Percentiles rank a stretch among this genome's conserved stretches.
Conservation (phyloP, 1,140 invertebrate genomes). For the Apis laboriosa region DNA sequence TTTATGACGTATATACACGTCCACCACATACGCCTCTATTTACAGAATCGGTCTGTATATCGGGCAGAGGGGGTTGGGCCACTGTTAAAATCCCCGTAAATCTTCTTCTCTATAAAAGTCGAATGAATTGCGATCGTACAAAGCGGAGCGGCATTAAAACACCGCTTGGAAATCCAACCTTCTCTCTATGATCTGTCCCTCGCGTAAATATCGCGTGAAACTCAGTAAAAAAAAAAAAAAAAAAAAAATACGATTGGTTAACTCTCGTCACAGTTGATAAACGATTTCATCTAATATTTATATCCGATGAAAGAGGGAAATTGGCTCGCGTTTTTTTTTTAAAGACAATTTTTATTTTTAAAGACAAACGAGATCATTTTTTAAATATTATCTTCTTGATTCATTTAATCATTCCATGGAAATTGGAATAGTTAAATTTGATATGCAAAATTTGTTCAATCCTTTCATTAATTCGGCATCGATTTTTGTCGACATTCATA, state of each 20-base stretch:
- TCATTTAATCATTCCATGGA: no score
- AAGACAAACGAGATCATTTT: no score
- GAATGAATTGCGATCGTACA: constrained; percentile 59
- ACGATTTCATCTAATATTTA: no score
- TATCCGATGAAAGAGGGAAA: no score
- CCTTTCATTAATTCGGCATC: no score
- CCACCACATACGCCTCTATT: constrained; percentile 17
- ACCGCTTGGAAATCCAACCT: constrained; percentile 55
- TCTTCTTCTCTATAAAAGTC: constrained; percentile 71
- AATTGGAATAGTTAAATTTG: no score
- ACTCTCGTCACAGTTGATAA: no score
- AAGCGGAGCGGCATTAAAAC: constrained; percentile 58
- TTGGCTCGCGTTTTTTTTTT: no score
- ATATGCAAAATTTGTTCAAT: no score
- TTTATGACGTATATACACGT: constrained; percentile 61
- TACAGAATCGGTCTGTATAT: constrained; percentile 7
- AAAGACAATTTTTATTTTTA: no score
- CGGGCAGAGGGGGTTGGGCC: constrained; percentile 20
- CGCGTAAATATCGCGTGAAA: neutral
- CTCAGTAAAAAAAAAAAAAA: neutral
- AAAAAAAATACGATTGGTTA: neutral
- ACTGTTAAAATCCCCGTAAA: constrained; percentile 69
- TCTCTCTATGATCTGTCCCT: constrained; percentile 12
- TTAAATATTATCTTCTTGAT: no score
- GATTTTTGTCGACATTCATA: no score